phyloP scores from a whole-genome alignment of 1,140 invertebrate species.

The Pseudomyrmex sp. region DNA sequence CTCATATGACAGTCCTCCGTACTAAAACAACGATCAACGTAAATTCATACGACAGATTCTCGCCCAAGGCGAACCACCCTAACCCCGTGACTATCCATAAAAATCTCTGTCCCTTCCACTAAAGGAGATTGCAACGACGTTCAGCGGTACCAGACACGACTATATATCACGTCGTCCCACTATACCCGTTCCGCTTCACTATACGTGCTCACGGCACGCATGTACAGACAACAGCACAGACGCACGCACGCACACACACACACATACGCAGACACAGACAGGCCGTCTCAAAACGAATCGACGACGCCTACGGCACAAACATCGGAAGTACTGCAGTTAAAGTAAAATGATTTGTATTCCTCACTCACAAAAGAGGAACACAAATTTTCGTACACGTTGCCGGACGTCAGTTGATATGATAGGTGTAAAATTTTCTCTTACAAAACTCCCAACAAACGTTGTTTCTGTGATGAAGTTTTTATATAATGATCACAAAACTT shows the following conservation, averaged over 20 bases:
- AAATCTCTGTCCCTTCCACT: slow-evolving; percentile 60
- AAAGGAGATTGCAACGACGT: slow-evolving; percentile 69
- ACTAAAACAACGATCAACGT: slow-evolving; percentile 64
- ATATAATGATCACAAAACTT: not conserved
- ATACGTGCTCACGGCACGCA: slow-evolving; percentile 49
- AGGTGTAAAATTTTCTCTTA: too few species aligned
- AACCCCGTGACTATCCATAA: slow-evolving; percentile 59
- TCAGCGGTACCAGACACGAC: slow-evolving; percentile 62
- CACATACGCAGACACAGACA: slow-evolving; percentile 61
- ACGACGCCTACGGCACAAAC: slow-evolving; percentile 37
- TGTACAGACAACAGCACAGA: slow-evolving; percentile 8
- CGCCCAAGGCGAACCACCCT: slow-evolving; percentile 57
- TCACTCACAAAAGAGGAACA: not conserved
- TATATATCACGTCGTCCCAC: slow-evolving; percentile 64
- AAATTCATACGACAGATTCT: slow-evolving; percentile 65
- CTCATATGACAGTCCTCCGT: not conserved
- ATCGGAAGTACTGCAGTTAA: slow-evolving; percentile 46
- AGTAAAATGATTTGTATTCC: slow-evolving; percentile 38
- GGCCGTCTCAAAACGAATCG: slow-evolving; percentile 43
- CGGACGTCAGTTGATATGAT: too few species aligned
- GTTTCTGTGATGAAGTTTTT: too few species aligned
- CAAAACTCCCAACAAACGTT: too few species aligned
- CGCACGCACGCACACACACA: slow-evolving; percentile 45
- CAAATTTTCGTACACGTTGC: slow-evolving; percentile 16
- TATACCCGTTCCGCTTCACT: slow-evolving; percentile 55